Conservation (phyloP, 1,140 invertebrate genomes). For the Bombyx mori region DNA sequence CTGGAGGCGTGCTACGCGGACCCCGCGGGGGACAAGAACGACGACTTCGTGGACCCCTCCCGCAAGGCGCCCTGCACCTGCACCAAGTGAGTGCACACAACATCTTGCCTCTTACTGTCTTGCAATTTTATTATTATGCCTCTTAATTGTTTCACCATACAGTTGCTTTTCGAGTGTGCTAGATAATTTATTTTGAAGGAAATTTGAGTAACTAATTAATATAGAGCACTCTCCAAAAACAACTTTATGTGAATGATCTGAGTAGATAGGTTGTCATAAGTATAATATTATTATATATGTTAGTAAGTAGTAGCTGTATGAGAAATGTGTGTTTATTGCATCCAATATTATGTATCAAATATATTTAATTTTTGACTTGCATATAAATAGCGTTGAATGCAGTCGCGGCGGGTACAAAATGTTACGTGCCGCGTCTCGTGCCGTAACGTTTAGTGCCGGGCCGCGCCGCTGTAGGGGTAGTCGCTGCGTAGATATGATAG, state of each 20-base stretch:
- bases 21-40: conserved; percentile 39
- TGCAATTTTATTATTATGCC: conserved; percentile 1
- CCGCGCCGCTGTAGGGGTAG: not conserved
- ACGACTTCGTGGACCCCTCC: conserved; percentile 90
- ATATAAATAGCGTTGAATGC: not conserved
- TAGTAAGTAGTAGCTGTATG: conserved; percentile 36
- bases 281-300: too few species aligned
- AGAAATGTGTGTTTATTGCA: conserved; percentile 45
- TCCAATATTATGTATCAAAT: conserved; percentile 20
- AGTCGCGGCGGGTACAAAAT: too few species aligned
- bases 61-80: conserved; percentile 86
- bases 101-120: conserved; percentile 13
- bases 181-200: too few species aligned
- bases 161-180: not conserved
- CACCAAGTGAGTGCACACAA: conserved; percentile 75
- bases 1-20: conserved; percentile 56
- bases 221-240: too few species aligned
- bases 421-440: too few species aligned
- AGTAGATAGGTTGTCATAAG: too few species aligned
- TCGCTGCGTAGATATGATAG: conserved; percentile 31
- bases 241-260: too few species aligned
- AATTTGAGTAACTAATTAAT: too few species aligned
- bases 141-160: not conserved
- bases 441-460: too few species aligned
- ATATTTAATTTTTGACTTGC: not conserved